These are phyloP conservation scores for Lathronympha strigana DNA, from an alignment of 2,888 invertebrate species.

Conservation along the genomic window DNA sequence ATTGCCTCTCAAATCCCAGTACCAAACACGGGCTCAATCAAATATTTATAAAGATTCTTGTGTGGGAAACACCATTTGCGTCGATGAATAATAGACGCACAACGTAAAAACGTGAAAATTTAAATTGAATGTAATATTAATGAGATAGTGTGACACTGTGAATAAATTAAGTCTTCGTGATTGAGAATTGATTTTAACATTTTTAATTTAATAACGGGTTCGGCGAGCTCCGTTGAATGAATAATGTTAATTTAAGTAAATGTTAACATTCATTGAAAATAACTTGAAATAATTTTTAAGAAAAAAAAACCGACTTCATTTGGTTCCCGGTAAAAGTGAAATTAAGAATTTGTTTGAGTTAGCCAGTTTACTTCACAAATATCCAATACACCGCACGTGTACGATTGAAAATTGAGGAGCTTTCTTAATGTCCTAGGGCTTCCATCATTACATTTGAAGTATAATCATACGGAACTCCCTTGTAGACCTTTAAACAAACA, in stretches of 20 bases:
- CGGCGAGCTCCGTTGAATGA: neutral
- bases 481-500: too few relatives aligned
- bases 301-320: too few relatives aligned
- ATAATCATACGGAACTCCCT: too few relatives aligned
- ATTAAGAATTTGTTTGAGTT: too few relatives aligned
- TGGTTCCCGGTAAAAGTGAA: too few relatives aligned
- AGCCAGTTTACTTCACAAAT: too few relatives aligned
- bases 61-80: slow-evolving; percentile 36
- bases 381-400: too few relatives aligned
- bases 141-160: slow-evolving; percentile 12
- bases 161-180: slow-evolving; percentile 12
- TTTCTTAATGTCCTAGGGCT: too few relatives aligned
- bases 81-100: slow-evolving; percentile 23
- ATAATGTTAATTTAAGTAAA: neutral
- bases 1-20: slow-evolving; percentile 3
- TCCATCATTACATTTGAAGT: too few relatives aligned
- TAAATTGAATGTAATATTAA: slow-evolving; percentile 13
- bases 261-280: neutral
- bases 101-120: slow-evolving; percentile 27
- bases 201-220: slow-evolving; percentile 12
- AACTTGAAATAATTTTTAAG: too few relatives aligned
- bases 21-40: slow-evolving; percentile 1
- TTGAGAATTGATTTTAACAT: slow-evolving; percentile 16
- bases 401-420: too few relatives aligned
- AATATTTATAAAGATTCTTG: slow-evolving; percentile 31